A percentile compares a stretch with the other conserved stretches of the same genome.
phyloP scores from a whole-genome alignment of 2,888 invertebrate species.

The Thelaira solivaga region DNA sequence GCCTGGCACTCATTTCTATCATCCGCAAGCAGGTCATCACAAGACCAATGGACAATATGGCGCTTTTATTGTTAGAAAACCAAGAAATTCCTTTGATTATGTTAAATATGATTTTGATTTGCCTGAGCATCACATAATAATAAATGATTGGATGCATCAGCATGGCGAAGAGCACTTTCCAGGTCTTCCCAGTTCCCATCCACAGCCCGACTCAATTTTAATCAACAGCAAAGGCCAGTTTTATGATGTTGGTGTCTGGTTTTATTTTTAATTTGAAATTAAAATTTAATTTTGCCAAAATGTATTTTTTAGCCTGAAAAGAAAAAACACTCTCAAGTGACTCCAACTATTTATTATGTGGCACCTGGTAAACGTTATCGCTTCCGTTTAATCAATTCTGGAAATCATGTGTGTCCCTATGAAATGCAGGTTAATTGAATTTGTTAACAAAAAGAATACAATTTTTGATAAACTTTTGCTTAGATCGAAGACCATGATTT shows the following conservation, averaged over 20 bases:
- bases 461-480: background rate
- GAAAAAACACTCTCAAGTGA: conserved; percentile 50
- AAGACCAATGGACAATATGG: conserved; percentile 89
- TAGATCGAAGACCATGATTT: conserved; percentile 69
- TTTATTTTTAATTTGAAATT: background rate
- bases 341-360: conserved; percentile 68
- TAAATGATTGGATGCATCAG: conserved; percentile 88
- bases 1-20: background rate
- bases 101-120: conserved; percentile 86
- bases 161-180: conserved; percentile 75
- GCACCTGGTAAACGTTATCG: conserved; percentile 70
- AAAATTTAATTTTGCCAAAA: background rate
- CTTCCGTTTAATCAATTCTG: conserved; percentile 73
- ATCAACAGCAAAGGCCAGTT: conserved; percentile 72
- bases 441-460: background rate
- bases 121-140: conserved; percentile 82
- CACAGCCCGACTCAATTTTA: conserved; percentile 67
- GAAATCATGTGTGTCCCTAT: conserved; percentile 73
- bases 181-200: conserved; percentile 66
- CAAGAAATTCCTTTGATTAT: conserved; percentile 80
- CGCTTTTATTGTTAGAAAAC: conserved; percentile 83
- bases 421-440: conserved; percentile 68
- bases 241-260: conserved; percentile 60
- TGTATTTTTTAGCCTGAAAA: conserved; percentile 29
- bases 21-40: conserved; percentile 80